Percentiles rank a stretch among this genome's conserved stretches.
These are phyloP conservation scores for Heteromyza rotundicornis DNA, from an alignment of 2,888 invertebrate species.

Conservation along the genomic window DNA sequence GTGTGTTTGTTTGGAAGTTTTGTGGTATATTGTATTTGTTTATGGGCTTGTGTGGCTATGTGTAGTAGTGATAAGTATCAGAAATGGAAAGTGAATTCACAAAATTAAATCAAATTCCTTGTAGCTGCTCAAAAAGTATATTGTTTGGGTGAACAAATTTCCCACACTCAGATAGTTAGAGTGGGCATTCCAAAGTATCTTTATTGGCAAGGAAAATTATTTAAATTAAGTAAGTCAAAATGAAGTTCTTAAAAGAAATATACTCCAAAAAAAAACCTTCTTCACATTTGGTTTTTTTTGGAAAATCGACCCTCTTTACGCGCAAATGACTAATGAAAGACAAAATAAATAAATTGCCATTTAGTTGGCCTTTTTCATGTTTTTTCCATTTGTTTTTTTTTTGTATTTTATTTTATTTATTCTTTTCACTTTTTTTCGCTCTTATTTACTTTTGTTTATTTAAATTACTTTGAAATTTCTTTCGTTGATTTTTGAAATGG, in stretches of 20 bases:
- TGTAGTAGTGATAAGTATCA: too few relatives aligned
- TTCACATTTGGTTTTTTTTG: neutral
- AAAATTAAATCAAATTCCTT: too few relatives aligned
- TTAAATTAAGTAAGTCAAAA: too few relatives aligned
- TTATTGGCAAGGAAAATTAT: slow-evolving; percentile 44
- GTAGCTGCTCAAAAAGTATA: too few relatives aligned
- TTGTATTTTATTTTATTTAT: slow-evolving; percentile 8
- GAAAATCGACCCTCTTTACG: slow-evolving; percentile 26
- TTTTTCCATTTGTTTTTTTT: slow-evolving; percentile 18
- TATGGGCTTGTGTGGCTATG: neutral
- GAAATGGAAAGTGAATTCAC: too few relatives aligned
- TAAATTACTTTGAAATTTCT: slow-evolving; percentile 21
- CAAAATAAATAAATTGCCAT: slow-evolving; percentile 51
- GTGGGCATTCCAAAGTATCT: slow-evolving; percentile 41
- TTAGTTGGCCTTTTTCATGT: slow-evolving; percentile 43
- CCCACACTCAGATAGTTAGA: too few relatives aligned
- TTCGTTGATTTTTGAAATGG: slow-evolving; percentile 1
- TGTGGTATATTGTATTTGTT: neutral
- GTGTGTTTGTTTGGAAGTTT: too few relatives aligned
- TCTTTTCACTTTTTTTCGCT: neutral
- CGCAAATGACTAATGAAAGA: slow-evolving; percentile 46
- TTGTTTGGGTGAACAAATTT: too few relatives aligned
- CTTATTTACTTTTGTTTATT: slow-evolving; percentile 29
- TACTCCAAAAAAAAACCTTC: neutral
- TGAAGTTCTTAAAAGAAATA: neutral